phyloP scores from a whole-genome alignment of 2,888 invertebrate genomes.

The Seladonia tumulorum region DNA sequence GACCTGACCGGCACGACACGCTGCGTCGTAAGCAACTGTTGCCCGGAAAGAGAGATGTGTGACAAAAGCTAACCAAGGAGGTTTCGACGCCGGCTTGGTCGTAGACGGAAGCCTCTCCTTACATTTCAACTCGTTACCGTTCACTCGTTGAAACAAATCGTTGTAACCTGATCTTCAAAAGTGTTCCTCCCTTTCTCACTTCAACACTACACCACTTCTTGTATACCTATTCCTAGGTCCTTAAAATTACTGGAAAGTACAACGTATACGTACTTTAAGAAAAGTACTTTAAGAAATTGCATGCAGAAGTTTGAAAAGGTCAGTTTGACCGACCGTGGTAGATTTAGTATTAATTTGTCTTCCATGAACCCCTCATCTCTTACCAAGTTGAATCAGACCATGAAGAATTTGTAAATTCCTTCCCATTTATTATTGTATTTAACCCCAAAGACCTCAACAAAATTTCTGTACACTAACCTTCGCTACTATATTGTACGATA shows the following conservation, averaged over 20 bases:
- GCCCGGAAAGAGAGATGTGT: conserved; percentile 90
- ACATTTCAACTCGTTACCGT: too few relatives aligned
- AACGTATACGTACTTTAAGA: too few relatives aligned
- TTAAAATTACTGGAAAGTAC: too few relatives aligned
- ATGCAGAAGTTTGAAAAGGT: too few relatives aligned
- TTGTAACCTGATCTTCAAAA: conserved; percentile 39
- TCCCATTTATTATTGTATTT: neutral
- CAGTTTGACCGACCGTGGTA: too few relatives aligned
- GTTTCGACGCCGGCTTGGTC: conserved; percentile 94
- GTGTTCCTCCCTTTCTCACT: neutral
- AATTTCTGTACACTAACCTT: neutral
- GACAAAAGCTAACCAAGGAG: conserved; percentile 89
- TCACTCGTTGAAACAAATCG: conserved; percentile 92
- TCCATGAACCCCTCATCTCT: neutral
- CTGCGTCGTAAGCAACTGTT: conserved; percentile 89
- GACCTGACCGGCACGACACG: conserved; percentile 95
- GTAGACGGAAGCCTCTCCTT: conserved; percentile 96
- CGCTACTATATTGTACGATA: neutral
- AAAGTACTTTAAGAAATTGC: too few relatives aligned
- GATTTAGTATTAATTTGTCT: neutral
- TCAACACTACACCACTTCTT: too few relatives aligned
- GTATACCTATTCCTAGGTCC: too few relatives aligned
- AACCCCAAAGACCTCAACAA: neutral
- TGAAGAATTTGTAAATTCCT: neutral
- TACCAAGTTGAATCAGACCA: neutral